Conservation (phyloP, 2,888 invertebrate species). For the Hololepta plana region DNA sequence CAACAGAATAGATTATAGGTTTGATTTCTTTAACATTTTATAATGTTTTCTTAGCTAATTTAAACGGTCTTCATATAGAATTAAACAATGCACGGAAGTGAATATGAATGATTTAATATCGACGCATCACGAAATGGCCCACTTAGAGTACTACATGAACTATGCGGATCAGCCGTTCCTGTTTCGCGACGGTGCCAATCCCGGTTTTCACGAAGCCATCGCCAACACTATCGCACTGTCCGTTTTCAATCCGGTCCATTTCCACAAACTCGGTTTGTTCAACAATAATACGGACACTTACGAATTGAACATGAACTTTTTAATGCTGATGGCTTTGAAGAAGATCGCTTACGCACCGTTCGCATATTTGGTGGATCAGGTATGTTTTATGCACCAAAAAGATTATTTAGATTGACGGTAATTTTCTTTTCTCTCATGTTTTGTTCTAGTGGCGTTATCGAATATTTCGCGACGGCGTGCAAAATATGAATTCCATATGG, state of each 20-base stretch:
- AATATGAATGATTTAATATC: constrained; percentile 60
- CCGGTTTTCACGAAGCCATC: constrained; percentile 79
- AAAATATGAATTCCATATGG: constrained; percentile 43
- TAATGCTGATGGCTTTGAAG: constrained; percentile 60
- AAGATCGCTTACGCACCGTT: constrained; percentile 65
- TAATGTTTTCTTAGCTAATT: too few species aligned
- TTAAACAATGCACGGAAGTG: constrained; percentile 68
- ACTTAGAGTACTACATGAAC: constrained; percentile 64
- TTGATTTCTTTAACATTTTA: constrained; percentile 8
- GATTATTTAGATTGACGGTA: not conserved
- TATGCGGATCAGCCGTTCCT: constrained; percentile 57
- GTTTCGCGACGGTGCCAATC: constrained; percentile 67
- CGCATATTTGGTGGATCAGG: constrained; percentile 63
- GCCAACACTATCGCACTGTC: constrained; percentile 65
- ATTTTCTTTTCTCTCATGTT: constrained; percentile 6
- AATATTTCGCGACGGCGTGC: constrained; percentile 54
- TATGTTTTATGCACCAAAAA: constrained; percentile 18
- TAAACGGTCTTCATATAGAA: too few species aligned
- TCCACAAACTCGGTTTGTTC: constrained; percentile 53
- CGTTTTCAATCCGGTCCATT: constrained; percentile 56
- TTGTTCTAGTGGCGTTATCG: constrained; percentile 58
- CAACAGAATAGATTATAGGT: constrained; percentile 69
- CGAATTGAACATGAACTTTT: constrained; percentile 57
- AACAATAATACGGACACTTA: constrained; percentile 45
- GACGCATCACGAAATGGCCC: constrained; percentile 70